Evolutionary conservation across 2,888 invertebrate genomes (phyloP).

Genomic region (Augiades crinisus): DNA sequence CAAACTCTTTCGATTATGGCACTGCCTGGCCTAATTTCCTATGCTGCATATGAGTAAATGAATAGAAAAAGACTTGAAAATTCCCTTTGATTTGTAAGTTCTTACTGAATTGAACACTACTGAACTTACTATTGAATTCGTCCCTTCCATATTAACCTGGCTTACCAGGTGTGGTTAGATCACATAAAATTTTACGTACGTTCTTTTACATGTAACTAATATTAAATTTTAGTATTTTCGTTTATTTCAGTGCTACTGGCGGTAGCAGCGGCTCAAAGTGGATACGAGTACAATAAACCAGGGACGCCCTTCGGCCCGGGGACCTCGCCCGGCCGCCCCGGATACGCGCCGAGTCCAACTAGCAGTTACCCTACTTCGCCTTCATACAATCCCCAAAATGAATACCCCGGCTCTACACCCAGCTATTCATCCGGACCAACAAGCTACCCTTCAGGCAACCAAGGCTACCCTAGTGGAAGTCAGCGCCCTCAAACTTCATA

Average conservation of each 20-base stretch:
- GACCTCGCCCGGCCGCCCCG: constrained; percentile 51
- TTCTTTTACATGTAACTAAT: background rate
- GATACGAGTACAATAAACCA: constrained; percentile 89
- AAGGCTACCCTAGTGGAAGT: constrained; percentile 31
- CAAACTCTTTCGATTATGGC: constrained; percentile 28
- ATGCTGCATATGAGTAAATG: no score
- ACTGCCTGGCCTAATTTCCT: constrained; percentile 12
- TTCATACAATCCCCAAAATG: constrained; percentile 48
- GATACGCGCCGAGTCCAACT: constrained; percentile 40
- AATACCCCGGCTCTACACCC: constrained; percentile 48
- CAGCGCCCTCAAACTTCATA: constrained; percentile 48
- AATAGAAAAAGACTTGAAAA: no score
- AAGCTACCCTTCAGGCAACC: constrained; percentile 45
- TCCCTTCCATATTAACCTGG: no score
- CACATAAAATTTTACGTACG: no score
- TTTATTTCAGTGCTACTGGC: constrained; percentile 66
- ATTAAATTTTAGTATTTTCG: constrained; percentile 23
- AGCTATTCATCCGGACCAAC: constrained; percentile 51
- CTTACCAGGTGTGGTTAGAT: no score
- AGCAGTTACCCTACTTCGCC: constrained; percentile 51
- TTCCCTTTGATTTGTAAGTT: no score
- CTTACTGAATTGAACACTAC: no score
- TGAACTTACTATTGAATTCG: no score
- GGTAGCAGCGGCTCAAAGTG: constrained; percentile 79
- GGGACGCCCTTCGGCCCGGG: constrained; percentile 79